Base-by-base conservation (phyloP, 2,113 vertebrate genomes). In the Falcunculus frontatus region DNA sequence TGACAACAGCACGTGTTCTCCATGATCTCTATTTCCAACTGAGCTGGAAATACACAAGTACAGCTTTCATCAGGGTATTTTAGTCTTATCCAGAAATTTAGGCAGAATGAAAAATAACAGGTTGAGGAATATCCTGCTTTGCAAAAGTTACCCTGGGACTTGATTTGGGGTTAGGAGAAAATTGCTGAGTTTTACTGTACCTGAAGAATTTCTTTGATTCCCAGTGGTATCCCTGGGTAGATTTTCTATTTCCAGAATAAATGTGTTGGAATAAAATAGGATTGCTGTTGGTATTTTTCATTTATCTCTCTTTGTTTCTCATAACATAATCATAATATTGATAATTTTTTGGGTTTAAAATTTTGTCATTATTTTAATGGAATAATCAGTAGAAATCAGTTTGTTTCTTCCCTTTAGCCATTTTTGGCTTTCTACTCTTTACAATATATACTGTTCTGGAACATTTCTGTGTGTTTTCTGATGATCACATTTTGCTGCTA, bases 31-130 rank as follows among this genome's bases (percentile, higher is more conserved):
- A 0, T 67, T 89, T 93, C 80, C 89, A 92, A 0, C 88, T 55
- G 75, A 90, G 79, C 57, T 68, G 62, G 64, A 92, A 92, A 78
- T 89, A 57, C 1, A 39, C 27, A 94, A 86, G 77, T 81, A 35
- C 65, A 57, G 47, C 49, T 92, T 89, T 64, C 52, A 75, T 89
- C 32, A 17, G 70, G 30, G 42, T 79, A 50, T 89, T 89, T 94
- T 79, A 79, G 49, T 35, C 60, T 91, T 65, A 89, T 53, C 84
- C 63, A 76, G 74, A 83, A 91, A 76, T 73, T 79, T 55, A 64
- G 74, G n/a, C 62, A 87, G 84, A 96, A 81, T 79, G 65, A 85
- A 89, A 93, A 95, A 87, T 85, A 73, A 73, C 32, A 75, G 91
- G 53, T 85, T 85, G 53, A 65, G 42, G 56, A 95, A 53, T 37